Percentiles rank a stretch among this genome's conserved stretches.
These are phyloP conservation scores for Jaculus jaculus DNA, from an alignment of 2,113 vertebrate genomes.

Conservation along the genomic window DNA sequence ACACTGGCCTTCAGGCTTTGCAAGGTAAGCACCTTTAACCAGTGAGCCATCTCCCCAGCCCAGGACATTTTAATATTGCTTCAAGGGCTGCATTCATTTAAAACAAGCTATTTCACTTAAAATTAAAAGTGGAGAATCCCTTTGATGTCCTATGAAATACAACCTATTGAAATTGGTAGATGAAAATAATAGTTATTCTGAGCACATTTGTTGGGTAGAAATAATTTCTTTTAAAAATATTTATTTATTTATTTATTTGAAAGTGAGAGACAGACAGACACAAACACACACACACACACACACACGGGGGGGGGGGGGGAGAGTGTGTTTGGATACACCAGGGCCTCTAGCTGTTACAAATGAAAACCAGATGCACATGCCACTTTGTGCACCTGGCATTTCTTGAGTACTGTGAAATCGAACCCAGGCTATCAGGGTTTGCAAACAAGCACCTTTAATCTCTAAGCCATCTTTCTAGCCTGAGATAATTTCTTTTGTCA, in stretches of 20 bases:
- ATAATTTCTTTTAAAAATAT: background rate
- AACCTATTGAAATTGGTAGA: background rate
- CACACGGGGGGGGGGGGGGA: too few species aligned
- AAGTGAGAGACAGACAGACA: too few species aligned
- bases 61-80: background rate
- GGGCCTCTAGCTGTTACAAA: too few species aligned
- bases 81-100: background rate
- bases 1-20: too few species aligned
- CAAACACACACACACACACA: too few species aligned
- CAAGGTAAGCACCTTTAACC: too few species aligned
- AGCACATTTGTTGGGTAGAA: background rate
- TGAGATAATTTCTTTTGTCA: background rate
- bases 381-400: too few species aligned
- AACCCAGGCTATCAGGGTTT: too few species aligned
- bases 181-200: background rate
- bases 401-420: background rate
- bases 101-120: background rate
- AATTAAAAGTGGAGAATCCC: background rate
- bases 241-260: too few species aligned
- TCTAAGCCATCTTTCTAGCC: background rate
- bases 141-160: background rate
- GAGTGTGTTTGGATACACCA: too few species aligned
- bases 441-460: background rate
- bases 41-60: too few species aligned
- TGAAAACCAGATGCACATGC: too few species aligned